Conservation (phyloP, 2,113 vertebrate species). For the Corythaeola cristata region DNA sequence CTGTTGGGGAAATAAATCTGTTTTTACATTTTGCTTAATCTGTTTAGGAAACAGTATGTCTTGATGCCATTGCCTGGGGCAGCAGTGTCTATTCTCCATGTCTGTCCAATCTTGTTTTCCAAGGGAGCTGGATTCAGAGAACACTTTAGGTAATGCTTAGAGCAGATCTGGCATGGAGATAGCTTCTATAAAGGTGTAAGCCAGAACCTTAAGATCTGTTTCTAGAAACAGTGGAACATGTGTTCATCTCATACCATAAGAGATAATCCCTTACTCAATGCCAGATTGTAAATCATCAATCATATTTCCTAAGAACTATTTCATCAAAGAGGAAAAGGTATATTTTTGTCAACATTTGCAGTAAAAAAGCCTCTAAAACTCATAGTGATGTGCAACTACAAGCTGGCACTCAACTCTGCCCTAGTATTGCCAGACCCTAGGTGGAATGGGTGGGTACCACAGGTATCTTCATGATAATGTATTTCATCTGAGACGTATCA, state of each 20-base stretch:
- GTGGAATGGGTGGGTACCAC: neutral
- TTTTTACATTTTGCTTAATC: neutral
- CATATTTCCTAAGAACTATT: neutral
- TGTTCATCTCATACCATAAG: neutral
- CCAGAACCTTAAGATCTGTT: neutral
- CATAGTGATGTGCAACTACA: neutral
- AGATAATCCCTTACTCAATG: neutral
- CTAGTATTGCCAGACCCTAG: neutral
- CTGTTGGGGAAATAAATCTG: neutral
- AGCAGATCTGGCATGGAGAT: neutral
- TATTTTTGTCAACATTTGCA: neutral
- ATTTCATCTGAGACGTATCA: neutral
- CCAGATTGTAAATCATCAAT: neutral
- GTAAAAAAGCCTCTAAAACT: neutral
- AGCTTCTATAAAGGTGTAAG: neutral
- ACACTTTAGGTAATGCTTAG: neutral
- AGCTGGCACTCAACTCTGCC: rapidly evolving
- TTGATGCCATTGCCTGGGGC: neutral
- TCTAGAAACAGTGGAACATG: neutral
- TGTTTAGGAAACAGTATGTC: neutral
- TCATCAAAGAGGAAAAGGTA: neutral
- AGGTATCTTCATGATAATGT: neutral
- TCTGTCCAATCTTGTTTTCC: neutral
- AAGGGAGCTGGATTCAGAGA: neutral
- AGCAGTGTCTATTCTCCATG: neutral